phyloP scores from a whole-genome alignment of 2,888 invertebrate genomes.

The Caenorhabditis sp. region DNA sequence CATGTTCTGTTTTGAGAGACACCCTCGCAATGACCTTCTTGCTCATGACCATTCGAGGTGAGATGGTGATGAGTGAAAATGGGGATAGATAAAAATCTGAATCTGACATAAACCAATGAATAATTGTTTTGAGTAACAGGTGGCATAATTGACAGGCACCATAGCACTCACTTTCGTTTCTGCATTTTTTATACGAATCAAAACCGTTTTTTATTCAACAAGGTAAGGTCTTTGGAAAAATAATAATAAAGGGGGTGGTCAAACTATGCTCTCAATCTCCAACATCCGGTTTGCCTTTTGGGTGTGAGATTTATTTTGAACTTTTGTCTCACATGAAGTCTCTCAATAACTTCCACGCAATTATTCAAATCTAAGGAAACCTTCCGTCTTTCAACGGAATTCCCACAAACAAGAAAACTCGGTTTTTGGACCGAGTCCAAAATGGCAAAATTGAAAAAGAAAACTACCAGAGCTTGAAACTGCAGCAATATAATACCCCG shows the following conservation, averaged over 20 bases:
- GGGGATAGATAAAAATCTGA: constrained; percentile 54
- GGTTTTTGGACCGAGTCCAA: too few relatives aligned
- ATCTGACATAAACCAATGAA: constrained; percentile 52
- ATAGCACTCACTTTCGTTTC: constrained; percentile 38
- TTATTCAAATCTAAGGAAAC: too few relatives aligned
- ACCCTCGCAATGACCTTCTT: constrained; percentile 38
- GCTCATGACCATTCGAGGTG: constrained; percentile 52
- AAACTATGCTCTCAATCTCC: too few relatives aligned
- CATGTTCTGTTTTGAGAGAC: not conserved
- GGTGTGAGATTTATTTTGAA: too few relatives aligned
- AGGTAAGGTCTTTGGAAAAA: not conserved
- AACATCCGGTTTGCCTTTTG: too few relatives aligned
- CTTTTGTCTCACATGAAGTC: too few relatives aligned
- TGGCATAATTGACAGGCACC: constrained; percentile 48
- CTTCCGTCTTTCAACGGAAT: too few relatives aligned
- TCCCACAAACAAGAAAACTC: too few relatives aligned
- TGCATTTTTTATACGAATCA: not conserved
- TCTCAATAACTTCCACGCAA: too few relatives aligned
- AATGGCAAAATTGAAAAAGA: too few relatives aligned
- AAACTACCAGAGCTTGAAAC: too few relatives aligned
- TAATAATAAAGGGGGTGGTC: not conserved
- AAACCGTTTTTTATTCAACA: not conserved
- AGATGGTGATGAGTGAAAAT: constrained; percentile 59
- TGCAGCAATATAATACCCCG: too few relatives aligned
- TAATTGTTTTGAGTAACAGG: constrained; percentile 61